phyloP scores from a whole-genome alignment of 2,797 vertebrate species.

The Sebastes elongatus region DNA sequence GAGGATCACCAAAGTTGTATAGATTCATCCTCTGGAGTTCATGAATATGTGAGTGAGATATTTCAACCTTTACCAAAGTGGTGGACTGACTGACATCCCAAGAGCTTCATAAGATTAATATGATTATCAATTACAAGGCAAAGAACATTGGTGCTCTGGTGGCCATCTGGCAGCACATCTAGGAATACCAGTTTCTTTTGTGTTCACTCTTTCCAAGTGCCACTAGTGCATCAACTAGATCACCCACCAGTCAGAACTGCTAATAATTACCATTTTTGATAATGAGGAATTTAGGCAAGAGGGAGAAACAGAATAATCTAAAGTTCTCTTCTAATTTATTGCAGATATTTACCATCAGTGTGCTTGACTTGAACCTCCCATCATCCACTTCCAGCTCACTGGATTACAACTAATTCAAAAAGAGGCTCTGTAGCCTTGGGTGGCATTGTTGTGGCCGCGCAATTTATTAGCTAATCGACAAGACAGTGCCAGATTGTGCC shows the following conservation, averaged over 20 bases:
- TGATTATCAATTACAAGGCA: not conserved
- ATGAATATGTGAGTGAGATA: not conserved
- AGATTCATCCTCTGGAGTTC: not conserved
- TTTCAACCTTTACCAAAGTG: not conserved
- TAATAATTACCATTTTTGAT: constrained; percentile 27
- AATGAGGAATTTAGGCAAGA: constrained; percentile 3
- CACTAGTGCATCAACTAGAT: not conserved
- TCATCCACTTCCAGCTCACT: constrained; percentile 55
- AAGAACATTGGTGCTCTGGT: not conserved
- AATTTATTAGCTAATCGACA: constrained; percentile 73
- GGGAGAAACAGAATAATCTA: constrained; percentile 31
- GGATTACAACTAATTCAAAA: constrained; percentile 50
- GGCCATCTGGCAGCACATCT: not conserved
- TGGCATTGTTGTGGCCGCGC: constrained; percentile 65
- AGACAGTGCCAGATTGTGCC: constrained; percentile 68
- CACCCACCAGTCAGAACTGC: constrained; percentile 18
- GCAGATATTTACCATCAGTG: constrained; percentile 47
- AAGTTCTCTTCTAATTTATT: constrained; percentile 37
- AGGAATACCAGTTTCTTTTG: not conserved
- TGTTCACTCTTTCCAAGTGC: not conserved
- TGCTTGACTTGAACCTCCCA: constrained; percentile 34
- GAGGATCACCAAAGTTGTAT: not conserved
- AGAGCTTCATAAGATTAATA: not conserved
- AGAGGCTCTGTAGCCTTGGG: constrained; percentile 60
- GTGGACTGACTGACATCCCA: too few species aligned